Conservation (phyloP, 2,888 invertebrate genomes). For the Tuberolachnus salignus region DNA sequence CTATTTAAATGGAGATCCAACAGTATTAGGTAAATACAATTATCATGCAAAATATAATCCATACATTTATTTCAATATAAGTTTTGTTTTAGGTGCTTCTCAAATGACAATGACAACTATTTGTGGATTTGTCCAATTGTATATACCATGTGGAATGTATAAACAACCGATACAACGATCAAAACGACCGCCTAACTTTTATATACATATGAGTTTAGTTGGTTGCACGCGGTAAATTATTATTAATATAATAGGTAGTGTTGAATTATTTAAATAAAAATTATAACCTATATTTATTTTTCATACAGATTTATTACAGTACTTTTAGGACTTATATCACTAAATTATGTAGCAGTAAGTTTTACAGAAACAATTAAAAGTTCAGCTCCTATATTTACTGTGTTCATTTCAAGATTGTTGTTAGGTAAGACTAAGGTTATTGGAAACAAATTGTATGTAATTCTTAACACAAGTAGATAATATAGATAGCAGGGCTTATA, state of each 20-base stretch:
- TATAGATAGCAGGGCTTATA: background rate
- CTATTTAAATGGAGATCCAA: constrained; percentile 75
- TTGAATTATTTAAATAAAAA: background rate
- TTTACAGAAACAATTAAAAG: constrained; percentile 83
- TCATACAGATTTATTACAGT: constrained; percentile 73
- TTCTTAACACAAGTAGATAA: background rate
- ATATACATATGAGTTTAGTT: constrained; percentile 75
- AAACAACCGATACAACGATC: constrained; percentile 66
- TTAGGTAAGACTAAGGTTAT: constrained; percentile 64
- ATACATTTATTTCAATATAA: background rate
- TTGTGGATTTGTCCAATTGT: constrained; percentile 77
- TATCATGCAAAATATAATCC: background rate
- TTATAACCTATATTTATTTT: constrained; percentile 48
- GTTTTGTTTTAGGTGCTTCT: constrained; percentile 68
- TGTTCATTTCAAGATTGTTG: constrained; percentile 72
- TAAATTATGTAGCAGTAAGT: constrained; percentile 79
- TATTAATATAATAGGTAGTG: background rate
- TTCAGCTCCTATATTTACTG: constrained; percentile 80
- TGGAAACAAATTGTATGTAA: too few species aligned
- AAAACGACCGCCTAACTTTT: constrained; percentile 72
- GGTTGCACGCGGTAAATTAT: constrained; percentile 71
- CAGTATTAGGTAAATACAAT: constrained; percentile 69
- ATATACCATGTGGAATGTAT: constrained; percentile 76
- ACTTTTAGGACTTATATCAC: constrained; percentile 74
- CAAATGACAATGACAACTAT: constrained; percentile 78